Evolutionary conservation across 1,140 invertebrate genomes (phyloP), one percentile per base, ranked within the genome.

Genomic region (Ceratosolen fusciceps): DNA sequence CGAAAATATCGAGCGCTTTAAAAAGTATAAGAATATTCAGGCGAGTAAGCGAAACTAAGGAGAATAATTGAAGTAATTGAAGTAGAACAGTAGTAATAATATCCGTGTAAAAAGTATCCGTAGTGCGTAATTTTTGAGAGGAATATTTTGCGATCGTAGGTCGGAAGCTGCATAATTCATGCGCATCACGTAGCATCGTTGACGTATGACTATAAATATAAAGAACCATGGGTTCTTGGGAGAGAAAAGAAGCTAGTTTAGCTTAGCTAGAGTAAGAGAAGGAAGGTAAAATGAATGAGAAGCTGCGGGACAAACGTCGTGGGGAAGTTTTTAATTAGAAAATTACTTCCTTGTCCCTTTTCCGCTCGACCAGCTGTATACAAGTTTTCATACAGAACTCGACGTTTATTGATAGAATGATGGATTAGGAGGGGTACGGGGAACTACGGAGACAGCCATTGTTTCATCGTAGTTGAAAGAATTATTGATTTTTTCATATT

Each of bases 281-380:
- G 21, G 12, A 47, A 37, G 31, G 34, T 39, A 19, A 34, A n/a
- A 29, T 12, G 37, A 74, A 74, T 24, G 21, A 73, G n/a, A n/a
- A n/a, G 29, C 16, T 12, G 26, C n/a, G 31, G 1, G 54, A n/a
- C n/a, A n/a, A n/a, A n/a, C 2, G 54, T 16, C 67, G 39, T 24
- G 52, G 39, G 34, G 71, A 77, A 77, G 75, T 71, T 77, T 77
- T 77, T 77, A 77, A 77, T 77, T 77, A 77, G 71, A 77, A 77
- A 77, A 77, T 77, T 77, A 77, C 75, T 77, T 67, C 52, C 67
- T 34, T 52, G 31, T 37, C 10, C 37, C 47, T n/a, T 19, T 71
- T 71, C 47, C 21, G 16, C 14, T 47, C 14, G 47, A 31, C 68
- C 7, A 3, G 34, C 14, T 19, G 73, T 26, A 24, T 14, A 34